Conservation (phyloP, 1,140 invertebrate species). For the Nasonia vitripennis region DNA sequence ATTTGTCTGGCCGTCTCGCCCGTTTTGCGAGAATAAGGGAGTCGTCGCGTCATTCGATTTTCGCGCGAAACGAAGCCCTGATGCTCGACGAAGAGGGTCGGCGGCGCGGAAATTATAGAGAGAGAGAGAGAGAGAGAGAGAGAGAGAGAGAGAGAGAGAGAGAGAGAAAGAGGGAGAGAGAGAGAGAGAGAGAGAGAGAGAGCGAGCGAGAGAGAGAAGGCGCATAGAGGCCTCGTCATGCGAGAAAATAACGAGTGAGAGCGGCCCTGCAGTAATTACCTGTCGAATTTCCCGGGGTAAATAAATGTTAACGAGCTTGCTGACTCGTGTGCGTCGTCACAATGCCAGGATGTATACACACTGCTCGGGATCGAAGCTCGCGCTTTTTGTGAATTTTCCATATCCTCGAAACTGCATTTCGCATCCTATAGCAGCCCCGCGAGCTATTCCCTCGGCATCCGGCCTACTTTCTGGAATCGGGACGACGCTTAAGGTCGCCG, state of each 20-base stretch:
- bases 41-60: constrained; percentile 18
- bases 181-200: background rate
- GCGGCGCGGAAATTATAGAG: background rate
- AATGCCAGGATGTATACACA: too few relatives aligned
- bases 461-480: constrained; percentile 1
- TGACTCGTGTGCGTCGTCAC: background rate
- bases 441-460: background rate
- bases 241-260: constrained; percentile 25
- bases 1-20: constrained; percentile 23
- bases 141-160: background rate
- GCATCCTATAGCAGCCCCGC: background rate
- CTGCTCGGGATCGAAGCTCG: too few relatives aligned
- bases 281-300: background rate
- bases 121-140: background rate
- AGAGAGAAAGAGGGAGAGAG: background rate
- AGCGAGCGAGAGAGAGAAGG: background rate
- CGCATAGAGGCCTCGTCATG: background rate
- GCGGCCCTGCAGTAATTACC: constrained; percentile 1
- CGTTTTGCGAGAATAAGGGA: background rate
- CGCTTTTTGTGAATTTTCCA: too few relatives aligned
- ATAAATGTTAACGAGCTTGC: constrained; percentile 6
- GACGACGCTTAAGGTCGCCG: background rate
- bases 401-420: too few relatives aligned
- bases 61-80: background rate
- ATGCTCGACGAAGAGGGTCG: background rate